These are phyloP conservation scores for Trematocara marginatum DNA, from an alignment of 2,113 vertebrate species.

Conservation along the genomic window DNA sequence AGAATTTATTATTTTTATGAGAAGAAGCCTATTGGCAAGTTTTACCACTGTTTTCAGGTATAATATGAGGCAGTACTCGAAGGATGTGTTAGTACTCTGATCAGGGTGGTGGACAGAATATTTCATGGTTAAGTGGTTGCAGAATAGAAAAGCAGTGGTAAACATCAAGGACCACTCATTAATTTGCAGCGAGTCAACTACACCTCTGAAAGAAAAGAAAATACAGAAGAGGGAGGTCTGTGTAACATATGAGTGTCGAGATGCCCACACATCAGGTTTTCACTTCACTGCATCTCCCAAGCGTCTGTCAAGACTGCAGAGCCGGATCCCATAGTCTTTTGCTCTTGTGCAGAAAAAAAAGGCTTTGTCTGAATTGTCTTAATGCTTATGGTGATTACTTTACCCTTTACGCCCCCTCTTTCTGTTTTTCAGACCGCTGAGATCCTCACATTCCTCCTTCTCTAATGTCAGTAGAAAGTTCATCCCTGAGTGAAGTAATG, in stretches of 20 bases:
- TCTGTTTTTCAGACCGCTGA: neutral
- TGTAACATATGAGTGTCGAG: neutral
- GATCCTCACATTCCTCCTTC: neutral
- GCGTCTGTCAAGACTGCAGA: neutral
- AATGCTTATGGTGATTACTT: conserved; percentile 14
- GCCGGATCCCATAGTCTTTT: neutral
- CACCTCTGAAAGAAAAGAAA: neutral
- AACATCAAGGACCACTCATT: neutral
- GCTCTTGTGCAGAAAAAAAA: neutral
- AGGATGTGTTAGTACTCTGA: neutral
- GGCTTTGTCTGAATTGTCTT: neutral
- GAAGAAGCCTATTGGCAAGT: neutral
- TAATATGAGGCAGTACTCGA: neutral
- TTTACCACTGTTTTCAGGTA: neutral
- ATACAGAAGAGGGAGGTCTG: neutral
- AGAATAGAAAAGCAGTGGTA: neutral
- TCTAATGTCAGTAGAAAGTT: conserved; percentile 30
- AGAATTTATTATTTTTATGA: neutral
- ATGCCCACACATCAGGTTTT: neutral
- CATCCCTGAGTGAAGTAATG: neutral
- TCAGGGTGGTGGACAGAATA: neutral
- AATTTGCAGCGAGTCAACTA: neutral
- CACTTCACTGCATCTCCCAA: neutral
- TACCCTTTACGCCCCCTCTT: conserved; percentile 21
- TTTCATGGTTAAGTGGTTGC: neutral